Percentiles rank a stretch among this genome's conserved stretches.
Evolutionary conservation across 1,140 invertebrate genomes (phyloP).

Genomic region (Pogonus chalceus): DNA sequence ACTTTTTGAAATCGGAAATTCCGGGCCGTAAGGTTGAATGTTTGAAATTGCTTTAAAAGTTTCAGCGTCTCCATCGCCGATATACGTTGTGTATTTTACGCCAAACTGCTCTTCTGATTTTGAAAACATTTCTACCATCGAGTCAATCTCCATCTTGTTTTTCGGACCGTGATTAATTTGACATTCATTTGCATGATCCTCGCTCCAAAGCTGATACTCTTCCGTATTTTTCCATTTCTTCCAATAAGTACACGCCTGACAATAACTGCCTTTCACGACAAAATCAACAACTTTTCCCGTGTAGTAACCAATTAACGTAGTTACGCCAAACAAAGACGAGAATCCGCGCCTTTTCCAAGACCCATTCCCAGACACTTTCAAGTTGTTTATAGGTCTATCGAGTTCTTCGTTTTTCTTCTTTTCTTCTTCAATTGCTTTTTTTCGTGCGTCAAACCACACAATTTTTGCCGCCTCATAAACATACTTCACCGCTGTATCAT

Average conservation of each 20-base stretch:
- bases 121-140: conserved; percentile 15
- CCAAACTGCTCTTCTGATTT: conserved; percentile 10
- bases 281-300: conserved; percentile 3
- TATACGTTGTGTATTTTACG: conserved; percentile 17
- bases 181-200: conserved; percentile 9
- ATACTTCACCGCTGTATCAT: conserved; percentile 10
- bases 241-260: background rate
- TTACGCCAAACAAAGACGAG: background rate
- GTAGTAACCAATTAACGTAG: conserved; percentile 1
- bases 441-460: too few species aligned
- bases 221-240: conserved; percentile 1
- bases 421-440: conserved; percentile 1
- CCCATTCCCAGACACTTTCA: background rate
- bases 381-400: background rate
- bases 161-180: conserved; percentile 15
- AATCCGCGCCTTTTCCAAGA: background rate
- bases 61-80: conserved; percentile 20
- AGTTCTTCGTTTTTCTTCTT: background rate
- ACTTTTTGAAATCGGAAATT: conserved; percentile 12
- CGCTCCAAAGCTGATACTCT: background rate
- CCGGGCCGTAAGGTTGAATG: conserved; percentile 11
- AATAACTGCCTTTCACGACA: background rate
- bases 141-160: conserved; percentile 16
- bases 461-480: too few species aligned
- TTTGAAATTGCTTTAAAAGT: too few species aligned